A percentile compares a stretch with the other conserved stretches of the same genome.
Evolutionary conservation across 2,888 invertebrate genomes (phyloP).

Genomic region (Lucinisca nassula): DNA sequence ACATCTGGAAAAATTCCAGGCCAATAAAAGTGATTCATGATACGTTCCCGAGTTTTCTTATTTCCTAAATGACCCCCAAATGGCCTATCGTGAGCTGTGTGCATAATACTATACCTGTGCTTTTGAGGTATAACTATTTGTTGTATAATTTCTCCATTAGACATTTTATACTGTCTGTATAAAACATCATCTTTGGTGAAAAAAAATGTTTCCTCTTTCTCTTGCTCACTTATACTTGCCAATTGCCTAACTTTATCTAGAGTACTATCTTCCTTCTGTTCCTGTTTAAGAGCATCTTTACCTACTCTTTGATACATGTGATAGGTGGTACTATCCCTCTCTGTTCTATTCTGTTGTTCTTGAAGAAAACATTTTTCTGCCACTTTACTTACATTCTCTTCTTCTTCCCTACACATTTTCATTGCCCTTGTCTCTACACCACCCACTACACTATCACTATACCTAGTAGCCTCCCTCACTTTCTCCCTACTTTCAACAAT

Average conservation of each 20-base stretch:
- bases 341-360: too few relatives aligned
- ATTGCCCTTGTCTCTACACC: too few relatives aligned
- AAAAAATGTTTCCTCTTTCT: not conserved
- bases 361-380: too few relatives aligned
- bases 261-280: not conserved
- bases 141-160: not conserved
- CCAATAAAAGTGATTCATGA: conserved; percentile 21
- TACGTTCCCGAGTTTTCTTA: not conserved
- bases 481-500: too few relatives aligned
- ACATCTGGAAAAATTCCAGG: conserved; percentile 12
- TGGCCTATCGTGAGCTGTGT: not conserved
- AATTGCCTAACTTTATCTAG: not conserved
- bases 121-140: not conserved
- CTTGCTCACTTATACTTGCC: not conserved
- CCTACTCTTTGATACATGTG: too few relatives aligned
- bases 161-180: not conserved
- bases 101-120: not conserved
- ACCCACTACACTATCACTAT: too few relatives aligned
- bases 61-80: conserved; percentile 2
- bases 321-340: too few relatives aligned
- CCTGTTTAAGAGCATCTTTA: too few relatives aligned
- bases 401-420: too few relatives aligned
- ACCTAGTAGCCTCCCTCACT: too few relatives aligned
- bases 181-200: not conserved
- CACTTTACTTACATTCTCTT: too few relatives aligned